Evolutionary conservation across 2,888 invertebrate species (phyloP).

Genomic region (Ametastegia equiseti): DNA sequence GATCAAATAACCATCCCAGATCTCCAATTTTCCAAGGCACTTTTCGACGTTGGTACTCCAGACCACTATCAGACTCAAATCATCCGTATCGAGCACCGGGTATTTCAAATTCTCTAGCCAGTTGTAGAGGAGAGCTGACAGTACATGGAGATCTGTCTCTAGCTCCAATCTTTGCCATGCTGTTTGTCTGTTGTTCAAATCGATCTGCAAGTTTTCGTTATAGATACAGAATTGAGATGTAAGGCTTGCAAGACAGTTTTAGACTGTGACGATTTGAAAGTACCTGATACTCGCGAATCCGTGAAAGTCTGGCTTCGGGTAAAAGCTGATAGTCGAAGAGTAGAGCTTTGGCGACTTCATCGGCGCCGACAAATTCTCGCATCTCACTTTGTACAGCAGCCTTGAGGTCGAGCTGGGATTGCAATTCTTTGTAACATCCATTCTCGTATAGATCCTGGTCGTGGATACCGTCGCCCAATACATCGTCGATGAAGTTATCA

Average conservation of each 20-base stretch:
- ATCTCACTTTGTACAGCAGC: slow-evolving; percentile 62
- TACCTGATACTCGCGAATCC: slow-evolving; percentile 76
- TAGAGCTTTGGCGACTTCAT: slow-evolving; percentile 78
- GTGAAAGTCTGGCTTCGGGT: slow-evolving; percentile 78
- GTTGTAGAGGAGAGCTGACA: slow-evolving; percentile 83
- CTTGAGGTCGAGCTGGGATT: slow-evolving; percentile 75
- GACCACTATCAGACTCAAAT: slow-evolving; percentile 83
- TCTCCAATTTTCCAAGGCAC: slow-evolving; percentile 80
- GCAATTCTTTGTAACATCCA: slow-evolving; percentile 78
- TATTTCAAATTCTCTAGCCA: slow-evolving; percentile 88
- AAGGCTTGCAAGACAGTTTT: neutral
- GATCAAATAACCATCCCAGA: slow-evolving; percentile 82
- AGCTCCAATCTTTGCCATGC: slow-evolving; percentile 82
- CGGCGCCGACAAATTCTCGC: slow-evolving; percentile 62
- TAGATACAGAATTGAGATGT: neutral
- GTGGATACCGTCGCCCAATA: slow-evolving; percentile 76
- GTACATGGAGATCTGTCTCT: slow-evolving; percentile 81
- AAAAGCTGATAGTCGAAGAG: slow-evolving; percentile 79
- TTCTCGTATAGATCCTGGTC: slow-evolving; percentile 77
- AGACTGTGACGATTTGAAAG: neutral
- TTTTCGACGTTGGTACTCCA: slow-evolving; percentile 80
- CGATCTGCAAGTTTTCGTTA: slow-evolving; percentile 77
- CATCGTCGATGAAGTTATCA: slow-evolving; percentile 73
- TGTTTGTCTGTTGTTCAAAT: slow-evolving; percentile 83
- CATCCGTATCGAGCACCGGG: slow-evolving; percentile 82